Percentiles rank a stretch among this genome's conserved stretches.
Evolutionary conservation across 2,888 invertebrate genomes (phyloP).

Genomic region (Desoria tigrina): DNA sequence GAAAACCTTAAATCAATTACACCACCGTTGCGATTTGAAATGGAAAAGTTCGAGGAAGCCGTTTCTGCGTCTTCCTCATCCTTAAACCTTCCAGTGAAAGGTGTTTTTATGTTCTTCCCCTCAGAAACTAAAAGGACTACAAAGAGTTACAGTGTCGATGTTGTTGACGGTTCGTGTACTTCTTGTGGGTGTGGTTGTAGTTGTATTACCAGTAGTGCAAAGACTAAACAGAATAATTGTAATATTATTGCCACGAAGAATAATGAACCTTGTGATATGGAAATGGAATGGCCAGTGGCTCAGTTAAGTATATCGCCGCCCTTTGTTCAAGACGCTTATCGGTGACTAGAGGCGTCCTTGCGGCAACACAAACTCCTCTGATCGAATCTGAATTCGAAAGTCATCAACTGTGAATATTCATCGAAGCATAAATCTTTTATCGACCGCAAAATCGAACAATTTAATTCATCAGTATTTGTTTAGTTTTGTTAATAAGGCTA

Average conservation of each 20-base stretch:
- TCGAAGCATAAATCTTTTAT: no score
- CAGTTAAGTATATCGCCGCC: neutral
- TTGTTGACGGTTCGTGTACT: no score
- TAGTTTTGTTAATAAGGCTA: no score
- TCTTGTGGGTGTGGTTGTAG: neutral
- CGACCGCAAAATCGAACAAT: no score
- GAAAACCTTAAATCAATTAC: no score
- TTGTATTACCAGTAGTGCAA: neutral
- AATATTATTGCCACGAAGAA: no score
- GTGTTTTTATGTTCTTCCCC: neutral
- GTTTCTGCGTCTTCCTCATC: conserved; percentile 29
- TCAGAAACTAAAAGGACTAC: neutral
- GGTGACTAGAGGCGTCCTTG: conserved; percentile 12
- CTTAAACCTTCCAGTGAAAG: neutral
- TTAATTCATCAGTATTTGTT: no score
- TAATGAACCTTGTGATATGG: conserved; percentile 5
- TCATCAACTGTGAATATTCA: no score
- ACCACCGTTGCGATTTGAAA: no score
- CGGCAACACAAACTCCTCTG: no score
- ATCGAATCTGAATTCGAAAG: no score
- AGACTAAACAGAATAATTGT: conserved; percentile 6
- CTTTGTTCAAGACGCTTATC: conserved; percentile 15
- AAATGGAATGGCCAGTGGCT: conserved; percentile 6
- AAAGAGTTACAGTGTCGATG: no score
- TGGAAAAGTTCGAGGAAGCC: conserved; percentile 42